Evolutionary conservation across 2,113 vertebrate species (phyloP).

Genomic region (Myiagra hebetior): DNA sequence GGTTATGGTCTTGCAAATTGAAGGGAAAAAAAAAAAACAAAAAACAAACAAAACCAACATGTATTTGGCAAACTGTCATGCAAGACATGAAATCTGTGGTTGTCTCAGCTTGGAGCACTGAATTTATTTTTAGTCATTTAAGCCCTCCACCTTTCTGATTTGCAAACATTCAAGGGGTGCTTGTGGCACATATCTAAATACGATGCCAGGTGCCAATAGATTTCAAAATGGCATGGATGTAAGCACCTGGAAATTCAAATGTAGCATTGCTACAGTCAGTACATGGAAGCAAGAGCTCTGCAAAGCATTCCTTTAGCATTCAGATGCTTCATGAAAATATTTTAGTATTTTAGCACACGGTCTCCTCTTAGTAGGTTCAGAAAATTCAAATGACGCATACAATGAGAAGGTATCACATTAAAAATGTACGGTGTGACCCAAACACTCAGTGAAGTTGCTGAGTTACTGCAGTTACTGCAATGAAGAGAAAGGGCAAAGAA

Average conservation of each 20-base stretch:
- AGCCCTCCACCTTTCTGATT: conserved; percentile 44
- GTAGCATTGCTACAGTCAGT: not conserved
- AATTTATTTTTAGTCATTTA: conserved; percentile 63
- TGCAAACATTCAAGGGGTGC: conserved; percentile 69
- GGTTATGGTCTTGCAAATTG: not conserved
- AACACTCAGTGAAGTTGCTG: conserved; percentile 81
- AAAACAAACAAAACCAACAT: not conserved
- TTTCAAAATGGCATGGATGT: not conserved
- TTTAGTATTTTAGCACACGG: not conserved
- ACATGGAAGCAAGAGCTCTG: not conserved
- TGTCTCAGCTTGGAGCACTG: conserved; percentile 68
- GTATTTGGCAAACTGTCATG: not conserved
- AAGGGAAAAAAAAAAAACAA: not conserved
- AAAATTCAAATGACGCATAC: not conserved
- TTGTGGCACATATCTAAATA: conserved; percentile 67
- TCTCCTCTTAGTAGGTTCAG: not conserved
- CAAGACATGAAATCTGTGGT: not conserved
- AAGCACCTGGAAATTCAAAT: conserved; percentile 9
- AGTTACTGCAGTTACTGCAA: conserved; percentile 76
- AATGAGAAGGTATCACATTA: not conserved
- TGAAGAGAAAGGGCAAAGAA: conserved; percentile 62
- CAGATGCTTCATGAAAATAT: not conserved
- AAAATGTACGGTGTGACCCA: not conserved
- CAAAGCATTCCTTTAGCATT: not conserved
- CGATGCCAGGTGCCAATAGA: not conserved